Conservation (phyloP, 2,113 vertebrate genomes). For the Phodopus roborovskii region DNA sequence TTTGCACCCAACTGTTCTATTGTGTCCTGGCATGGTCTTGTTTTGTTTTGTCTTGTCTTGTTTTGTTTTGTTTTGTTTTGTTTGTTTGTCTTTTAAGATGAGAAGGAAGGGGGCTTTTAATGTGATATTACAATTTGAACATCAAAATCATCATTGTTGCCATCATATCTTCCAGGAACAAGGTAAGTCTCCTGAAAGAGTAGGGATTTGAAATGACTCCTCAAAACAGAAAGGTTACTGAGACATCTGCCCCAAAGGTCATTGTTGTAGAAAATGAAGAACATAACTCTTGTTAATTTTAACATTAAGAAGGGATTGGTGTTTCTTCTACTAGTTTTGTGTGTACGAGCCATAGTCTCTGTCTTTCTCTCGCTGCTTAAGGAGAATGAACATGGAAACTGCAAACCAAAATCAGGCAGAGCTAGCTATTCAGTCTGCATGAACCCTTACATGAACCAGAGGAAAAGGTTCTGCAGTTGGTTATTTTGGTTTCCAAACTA, state of each 20-base stretch:
- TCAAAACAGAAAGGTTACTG: conserved; percentile 24
- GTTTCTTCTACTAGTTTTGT: conserved; percentile 37
- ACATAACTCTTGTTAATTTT: not conserved
- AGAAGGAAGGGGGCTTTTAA: not conserved
- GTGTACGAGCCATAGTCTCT: not conserved
- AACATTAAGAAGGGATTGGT: not conserved
- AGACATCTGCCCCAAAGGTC: not conserved
- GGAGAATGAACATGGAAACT: not conserved
- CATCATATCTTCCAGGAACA: not conserved
- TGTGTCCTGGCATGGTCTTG: not conserved
- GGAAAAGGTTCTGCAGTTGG: not conserved
- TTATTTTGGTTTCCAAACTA: not conserved
- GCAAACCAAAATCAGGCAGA: not conserved
- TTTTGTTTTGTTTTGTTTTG: not conserved
- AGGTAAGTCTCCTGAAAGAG: not conserved
- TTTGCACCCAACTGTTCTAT: not conserved
- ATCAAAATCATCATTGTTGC: not conserved
- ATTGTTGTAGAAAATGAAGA: conserved; percentile 15
- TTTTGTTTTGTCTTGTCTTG: too few species aligned
- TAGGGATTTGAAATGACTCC: conserved; percentile 7
- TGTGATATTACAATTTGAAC: not conserved
- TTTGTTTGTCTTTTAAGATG: too few species aligned
- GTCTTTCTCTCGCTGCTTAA: not conserved
- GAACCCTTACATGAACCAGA: not conserved
- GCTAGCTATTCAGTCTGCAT: not conserved